Conservation (phyloP, 1,140 invertebrate species). For the Bombus breviceps region DNA sequence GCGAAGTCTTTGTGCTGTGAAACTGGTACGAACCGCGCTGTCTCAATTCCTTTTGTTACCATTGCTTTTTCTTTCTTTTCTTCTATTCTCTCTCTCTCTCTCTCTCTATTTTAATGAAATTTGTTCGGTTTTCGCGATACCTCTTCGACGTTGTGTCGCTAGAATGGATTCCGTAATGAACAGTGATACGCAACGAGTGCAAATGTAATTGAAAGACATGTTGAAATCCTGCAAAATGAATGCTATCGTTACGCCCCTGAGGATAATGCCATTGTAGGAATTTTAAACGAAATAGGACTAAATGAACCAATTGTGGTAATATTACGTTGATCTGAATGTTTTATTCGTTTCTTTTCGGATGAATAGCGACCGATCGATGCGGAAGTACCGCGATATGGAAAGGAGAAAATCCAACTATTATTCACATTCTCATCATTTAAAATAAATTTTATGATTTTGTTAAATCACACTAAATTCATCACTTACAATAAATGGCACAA, state of each 20-base stretch:
- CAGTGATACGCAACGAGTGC: background rate
- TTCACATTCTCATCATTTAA: too few relatives aligned
- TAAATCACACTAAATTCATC: too few relatives aligned
- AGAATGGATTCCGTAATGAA: background rate
- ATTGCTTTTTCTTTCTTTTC: background rate
- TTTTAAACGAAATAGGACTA: background rate
- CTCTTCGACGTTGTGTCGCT: too few relatives aligned
- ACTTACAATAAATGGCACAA: background rate
- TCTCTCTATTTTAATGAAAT: background rate
- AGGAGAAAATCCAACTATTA: too few relatives aligned
- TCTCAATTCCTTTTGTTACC: background rate
- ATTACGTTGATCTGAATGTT: too few relatives aligned
- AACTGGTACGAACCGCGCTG: background rate
- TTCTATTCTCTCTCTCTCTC: background rate
- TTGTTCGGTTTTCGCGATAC: background rate
- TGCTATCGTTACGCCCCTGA: background rate
- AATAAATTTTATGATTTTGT: too few relatives aligned
- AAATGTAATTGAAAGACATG: background rate
- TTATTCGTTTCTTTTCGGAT: too few relatives aligned
- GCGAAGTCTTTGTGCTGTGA: background rate
- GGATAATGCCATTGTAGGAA: background rate
- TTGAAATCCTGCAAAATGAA: background rate
- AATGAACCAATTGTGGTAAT: background rate
- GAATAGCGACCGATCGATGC: too few relatives aligned
- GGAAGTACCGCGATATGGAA: too few relatives aligned